Base-by-base conservation (phyloP, 2,888 invertebrate species). In the Nudaria mundana region DNA sequence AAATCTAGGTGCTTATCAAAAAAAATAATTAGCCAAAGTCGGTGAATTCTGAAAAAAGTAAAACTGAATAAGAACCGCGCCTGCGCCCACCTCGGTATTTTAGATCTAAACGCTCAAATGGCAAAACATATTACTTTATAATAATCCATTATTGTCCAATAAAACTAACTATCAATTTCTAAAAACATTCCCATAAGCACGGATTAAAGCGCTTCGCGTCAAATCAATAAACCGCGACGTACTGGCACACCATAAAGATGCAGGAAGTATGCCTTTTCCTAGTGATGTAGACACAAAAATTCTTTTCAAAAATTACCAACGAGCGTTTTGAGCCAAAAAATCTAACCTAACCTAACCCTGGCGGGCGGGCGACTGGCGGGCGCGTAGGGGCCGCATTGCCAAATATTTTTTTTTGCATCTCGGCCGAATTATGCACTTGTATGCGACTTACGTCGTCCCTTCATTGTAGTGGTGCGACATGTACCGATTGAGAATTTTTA, bases 361-460 rank as follows among this genome's bases (percentile, higher is more conserved):
- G 78, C 87, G 86, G 78, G 83, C 88, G 86, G 85, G 81, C 88
- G 86, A 88, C 88, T 88, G 88, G 79, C 87, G 78, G 84, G 72
- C 85, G 86, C 77, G 85, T 84, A 87, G 88, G 88, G 87, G 85
- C 88, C 87, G 86, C 83, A 86, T 88, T 88, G 88, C 88, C 88
- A 88, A 88, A 88, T 87, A 87, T 87, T 88, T 88, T 88, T 80
- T 88, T 88, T 88, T 88, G 88, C 87, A 88, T 88, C 88, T 88
- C 88, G 84, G 81, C 88, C 88, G 88, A 88, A 88, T 85, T 88
- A 87, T 88, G 88, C 88, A 88, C 86, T 87, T 86, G 88, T 88
- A 88, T 88, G 88, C 88, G 87, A 81, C 87, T 87, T 88, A 84
- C 87, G 86, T 85, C 81, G 77, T 81, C 85, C 85, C 86, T 87